Evolutionary conservation across 2,113 vertebrate species (phyloP).

Genomic region (Cyprinodon variegatus): DNA sequence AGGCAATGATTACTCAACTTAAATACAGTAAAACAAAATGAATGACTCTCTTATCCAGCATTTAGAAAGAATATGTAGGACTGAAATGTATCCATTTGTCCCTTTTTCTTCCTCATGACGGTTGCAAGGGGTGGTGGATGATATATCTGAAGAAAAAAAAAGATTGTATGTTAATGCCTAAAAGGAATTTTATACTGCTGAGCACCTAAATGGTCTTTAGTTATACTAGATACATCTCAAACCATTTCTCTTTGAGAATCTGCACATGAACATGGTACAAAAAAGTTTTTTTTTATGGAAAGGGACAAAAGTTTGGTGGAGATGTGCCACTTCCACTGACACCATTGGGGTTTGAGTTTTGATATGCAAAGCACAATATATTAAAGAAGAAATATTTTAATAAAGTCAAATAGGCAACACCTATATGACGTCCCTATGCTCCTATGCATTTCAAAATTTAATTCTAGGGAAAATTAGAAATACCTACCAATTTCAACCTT

Average conservation of each 20-base stretch:
- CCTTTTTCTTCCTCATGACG: background rate
- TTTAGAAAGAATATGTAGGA: conserved; percentile 14
- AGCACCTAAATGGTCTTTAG: conserved; percentile 29
- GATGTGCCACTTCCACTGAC: too few relatives aligned
- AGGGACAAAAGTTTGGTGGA: background rate
- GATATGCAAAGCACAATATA: too few relatives aligned
- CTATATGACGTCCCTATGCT: too few relatives aligned
- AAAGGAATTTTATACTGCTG: conserved; percentile 19
- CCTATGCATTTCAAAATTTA: too few relatives aligned
- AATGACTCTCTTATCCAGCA: background rate
- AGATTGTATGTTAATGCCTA: conserved; percentile 8
- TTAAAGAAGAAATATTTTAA: too few relatives aligned
- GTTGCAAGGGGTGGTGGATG: conserved; percentile 26
- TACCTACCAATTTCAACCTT: too few relatives aligned
- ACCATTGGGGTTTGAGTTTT: too few relatives aligned
- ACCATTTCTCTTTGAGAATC: conserved; percentile 18
- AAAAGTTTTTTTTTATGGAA: background rate
- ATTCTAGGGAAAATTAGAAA: too few relatives aligned
- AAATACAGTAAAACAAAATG: conserved; percentile 3
- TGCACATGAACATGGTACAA: conserved; percentile 16
- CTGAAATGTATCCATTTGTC: background rate
- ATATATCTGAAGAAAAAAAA: conserved; percentile 44
- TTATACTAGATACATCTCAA: conserved; percentile 41
- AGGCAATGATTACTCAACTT: background rate
- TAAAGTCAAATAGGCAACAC: too few relatives aligned